Percentiles rank a stretch among this genome's conserved stretches.
Conservation (phyloP, 2,888 invertebrate genomes). For the Lepidonotus clava region DNA sequence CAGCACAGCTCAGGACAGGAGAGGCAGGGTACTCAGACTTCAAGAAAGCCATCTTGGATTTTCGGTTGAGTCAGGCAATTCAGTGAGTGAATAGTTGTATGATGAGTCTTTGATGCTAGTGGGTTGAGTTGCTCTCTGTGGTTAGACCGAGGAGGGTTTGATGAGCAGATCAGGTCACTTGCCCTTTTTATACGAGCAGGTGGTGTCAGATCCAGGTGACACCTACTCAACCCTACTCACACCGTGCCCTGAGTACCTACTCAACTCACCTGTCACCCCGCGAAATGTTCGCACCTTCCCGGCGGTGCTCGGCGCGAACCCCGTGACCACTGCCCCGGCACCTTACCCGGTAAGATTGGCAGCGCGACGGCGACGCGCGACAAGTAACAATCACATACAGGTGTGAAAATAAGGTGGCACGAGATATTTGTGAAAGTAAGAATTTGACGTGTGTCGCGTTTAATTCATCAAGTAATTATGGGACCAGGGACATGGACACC, state of each 20-base stretch:
- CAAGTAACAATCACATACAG: too few species aligned
- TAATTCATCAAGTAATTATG: too few species aligned
- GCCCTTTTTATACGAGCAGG: background rate
- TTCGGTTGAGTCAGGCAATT: background rate
- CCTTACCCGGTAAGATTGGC: too few species aligned
- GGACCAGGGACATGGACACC: too few species aligned
- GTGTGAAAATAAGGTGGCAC: too few species aligned
- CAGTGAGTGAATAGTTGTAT: background rate
- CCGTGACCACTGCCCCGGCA: too few species aligned
- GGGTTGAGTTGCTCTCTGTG: background rate
- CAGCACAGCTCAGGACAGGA: background rate
- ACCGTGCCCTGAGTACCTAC: background rate
- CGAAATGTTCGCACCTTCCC: too few species aligned
- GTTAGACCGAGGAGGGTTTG: background rate
- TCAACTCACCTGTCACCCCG: too few species aligned
- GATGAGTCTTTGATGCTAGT: background rate
- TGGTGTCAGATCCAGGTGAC: background rate
- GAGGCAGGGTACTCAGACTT: background rate
- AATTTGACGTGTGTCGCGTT: too few species aligned
- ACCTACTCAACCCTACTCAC: background rate
- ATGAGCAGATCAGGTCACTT: background rate
- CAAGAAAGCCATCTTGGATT: slow-evolving; percentile 9
- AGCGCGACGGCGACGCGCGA: too few species aligned
- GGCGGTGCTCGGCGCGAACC: too few species aligned
- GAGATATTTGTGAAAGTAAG: too few species aligned